Evolutionary conservation across 2,888 invertebrate genomes (phyloP).

Genomic region (Lasioglossum morio): DNA sequence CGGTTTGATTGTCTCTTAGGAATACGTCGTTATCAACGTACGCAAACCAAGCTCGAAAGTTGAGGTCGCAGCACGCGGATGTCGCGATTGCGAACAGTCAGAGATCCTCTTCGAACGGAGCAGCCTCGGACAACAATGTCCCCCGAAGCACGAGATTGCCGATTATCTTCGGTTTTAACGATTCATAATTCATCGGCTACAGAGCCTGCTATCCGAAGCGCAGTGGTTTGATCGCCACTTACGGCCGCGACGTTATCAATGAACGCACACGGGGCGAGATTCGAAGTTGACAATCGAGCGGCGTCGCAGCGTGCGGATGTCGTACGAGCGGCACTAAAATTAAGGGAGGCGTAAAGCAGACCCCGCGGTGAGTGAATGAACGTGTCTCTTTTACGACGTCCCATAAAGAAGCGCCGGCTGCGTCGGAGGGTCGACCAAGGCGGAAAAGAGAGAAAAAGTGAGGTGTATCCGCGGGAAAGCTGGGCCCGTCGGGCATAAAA

Average conservation of each 20-base stretch:
- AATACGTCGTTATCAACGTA: not conserved
- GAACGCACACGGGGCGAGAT: not conserved
- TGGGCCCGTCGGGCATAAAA: not conserved
- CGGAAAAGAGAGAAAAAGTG: not conserved
- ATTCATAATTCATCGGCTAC: not conserved
- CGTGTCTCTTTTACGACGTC: constrained; percentile 56
- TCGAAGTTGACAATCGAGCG: constrained; percentile 45
- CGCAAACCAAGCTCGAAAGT: constrained; percentile 1
- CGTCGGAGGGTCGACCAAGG: constrained; percentile 22
- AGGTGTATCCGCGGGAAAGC: not conserved
- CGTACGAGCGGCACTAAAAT: constrained; percentile 52
- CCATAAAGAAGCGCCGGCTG: constrained; percentile 32
- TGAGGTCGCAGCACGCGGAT: constrained; percentile 28
- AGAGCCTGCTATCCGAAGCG: not conserved
- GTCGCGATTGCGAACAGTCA: not conserved
- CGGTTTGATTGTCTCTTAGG: not conserved
- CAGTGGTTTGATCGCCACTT: not conserved
- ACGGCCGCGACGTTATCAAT: constrained; percentile 3
- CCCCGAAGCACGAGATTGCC: not conserved
- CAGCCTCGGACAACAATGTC: not conserved
- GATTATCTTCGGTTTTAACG: not conserved
- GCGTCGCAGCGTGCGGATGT: constrained; percentile 22
- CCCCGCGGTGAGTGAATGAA: constrained; percentile 55
- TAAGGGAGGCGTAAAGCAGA: constrained; percentile 58
- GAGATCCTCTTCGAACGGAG: not conserved